A percentile compares a stretch with the other conserved stretches of the same genome.
phyloP scores from a whole-genome alignment of 1,140 invertebrate species.

The Pseudomyrmex pallidus region DNA sequence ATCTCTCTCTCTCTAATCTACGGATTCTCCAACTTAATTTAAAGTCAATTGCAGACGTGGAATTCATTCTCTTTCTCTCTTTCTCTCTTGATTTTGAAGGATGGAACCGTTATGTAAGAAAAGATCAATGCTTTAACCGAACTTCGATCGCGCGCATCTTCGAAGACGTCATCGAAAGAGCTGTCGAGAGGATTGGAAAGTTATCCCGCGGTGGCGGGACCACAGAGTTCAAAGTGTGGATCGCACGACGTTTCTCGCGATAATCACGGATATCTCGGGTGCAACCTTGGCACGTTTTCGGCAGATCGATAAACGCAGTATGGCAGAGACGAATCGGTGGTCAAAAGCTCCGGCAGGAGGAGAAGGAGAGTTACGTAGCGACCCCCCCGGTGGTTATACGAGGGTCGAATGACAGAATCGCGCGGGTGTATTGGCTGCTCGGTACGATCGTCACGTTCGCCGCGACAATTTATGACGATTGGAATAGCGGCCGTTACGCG shows the following conservation, averaged over 20 bases:
- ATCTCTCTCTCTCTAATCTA: background rate
- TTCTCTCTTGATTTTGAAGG: background rate
- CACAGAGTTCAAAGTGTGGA: background rate
- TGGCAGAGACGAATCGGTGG: constrained; percentile 53
- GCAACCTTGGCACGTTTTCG: constrained; percentile 57
- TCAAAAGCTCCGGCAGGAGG: constrained; percentile 46
- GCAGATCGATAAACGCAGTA: constrained; percentile 35
- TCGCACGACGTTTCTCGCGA: constrained; percentile 9
- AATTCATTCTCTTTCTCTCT: background rate
- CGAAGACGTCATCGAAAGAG: background rate
- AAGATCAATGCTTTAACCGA: constrained; percentile 14
- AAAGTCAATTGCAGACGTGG: background rate
- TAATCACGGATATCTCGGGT: constrained; percentile 48
- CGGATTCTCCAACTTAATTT: background rate
- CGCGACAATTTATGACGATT: constrained; percentile 78
- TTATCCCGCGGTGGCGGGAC: too few relatives aligned
- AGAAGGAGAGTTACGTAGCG: constrained; percentile 17
- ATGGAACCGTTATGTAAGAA: background rate
- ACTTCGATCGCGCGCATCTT: background rate
- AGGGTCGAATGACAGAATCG: constrained; percentile 72
- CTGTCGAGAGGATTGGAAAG: background rate
- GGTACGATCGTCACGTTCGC: constrained; percentile 75
- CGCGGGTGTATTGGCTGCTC: constrained; percentile 71
- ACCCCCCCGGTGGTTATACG: constrained; percentile 19
- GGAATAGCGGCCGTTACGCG: constrained; percentile 76